Conservation (phyloP, 2,888 invertebrate species). For the Drosophila paramelanica region DNA sequence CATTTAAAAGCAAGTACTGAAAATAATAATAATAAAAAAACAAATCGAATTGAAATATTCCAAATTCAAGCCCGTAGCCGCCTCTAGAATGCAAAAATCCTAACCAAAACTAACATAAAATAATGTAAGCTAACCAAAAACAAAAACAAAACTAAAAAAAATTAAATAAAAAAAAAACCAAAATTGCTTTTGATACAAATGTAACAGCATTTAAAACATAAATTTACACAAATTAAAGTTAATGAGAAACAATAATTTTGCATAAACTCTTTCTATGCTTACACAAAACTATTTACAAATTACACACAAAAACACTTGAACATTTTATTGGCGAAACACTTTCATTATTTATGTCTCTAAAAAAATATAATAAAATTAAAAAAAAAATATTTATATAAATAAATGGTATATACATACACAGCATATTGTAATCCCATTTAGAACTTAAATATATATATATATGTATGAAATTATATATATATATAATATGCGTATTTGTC, state of each 20-base stretch:
- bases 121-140: slow-evolving; percentile 27
- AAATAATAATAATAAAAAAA: background rate
- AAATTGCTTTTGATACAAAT: slow-evolving; percentile 47
- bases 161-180: background rate
- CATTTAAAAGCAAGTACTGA: background rate
- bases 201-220: slow-evolving; percentile 34
- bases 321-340: slow-evolving; percentile 76
- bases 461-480: slow-evolving; percentile 32
- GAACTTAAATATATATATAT: slow-evolving; percentile 59
- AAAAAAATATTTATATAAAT: slow-evolving; percentile 34
- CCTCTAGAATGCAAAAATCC: slow-evolving; percentile 32
- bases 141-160: slow-evolving; percentile 1
- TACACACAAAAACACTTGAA: slow-evolving; percentile 54
- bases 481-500: slow-evolving; percentile 77
- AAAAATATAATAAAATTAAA: slow-evolving; percentile 40
- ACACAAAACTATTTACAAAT: slow-evolving; percentile 60
- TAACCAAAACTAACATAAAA: slow-evolving; percentile 15
- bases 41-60: no score
- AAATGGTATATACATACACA: slow-evolving; percentile 45
- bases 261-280: slow-evolving; percentile 66
- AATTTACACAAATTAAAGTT: slow-evolving; percentile 14
- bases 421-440: slow-evolving; percentile 70
- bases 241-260: slow-evolving; percentile 68
- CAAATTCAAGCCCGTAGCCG: slow-evolving; percentile 29
- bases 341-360: slow-evolving; percentile 53